Conservation (phyloP, 2,797 vertebrate species). For the Geotria australis region DNA sequence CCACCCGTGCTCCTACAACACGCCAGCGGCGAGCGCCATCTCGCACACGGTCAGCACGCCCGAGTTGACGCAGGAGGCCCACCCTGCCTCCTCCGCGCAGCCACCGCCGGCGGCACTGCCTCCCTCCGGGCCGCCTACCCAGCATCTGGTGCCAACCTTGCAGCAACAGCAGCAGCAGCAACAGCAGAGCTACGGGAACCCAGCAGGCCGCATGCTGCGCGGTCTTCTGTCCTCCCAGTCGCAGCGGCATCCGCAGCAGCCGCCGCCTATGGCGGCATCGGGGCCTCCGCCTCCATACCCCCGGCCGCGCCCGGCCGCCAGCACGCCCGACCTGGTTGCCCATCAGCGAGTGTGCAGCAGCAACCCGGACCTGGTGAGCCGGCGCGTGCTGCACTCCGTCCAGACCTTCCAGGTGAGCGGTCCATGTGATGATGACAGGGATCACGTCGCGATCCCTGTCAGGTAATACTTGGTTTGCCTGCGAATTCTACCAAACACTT, state of each 20-base stretch:
- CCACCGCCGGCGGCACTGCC: too few relatives aligned
- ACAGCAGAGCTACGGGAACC: slow-evolving; percentile 17
- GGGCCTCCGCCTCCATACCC: slow-evolving; percentile 59
- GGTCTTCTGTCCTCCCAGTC: slow-evolving; percentile 24
- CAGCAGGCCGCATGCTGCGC: slow-evolving; percentile 29
- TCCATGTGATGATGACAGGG: too few relatives aligned
- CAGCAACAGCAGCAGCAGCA: too few relatives aligned
- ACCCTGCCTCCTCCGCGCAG: too few relatives aligned
- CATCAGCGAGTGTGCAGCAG: slow-evolving; percentile 66
- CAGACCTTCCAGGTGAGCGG: slow-evolving; percentile 44
- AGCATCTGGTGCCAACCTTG: too few relatives aligned
- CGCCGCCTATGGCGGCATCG: slow-evolving; percentile 1
- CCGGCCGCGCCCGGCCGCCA: slow-evolving; percentile 57
- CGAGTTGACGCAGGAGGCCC: slow-evolving; percentile 20
- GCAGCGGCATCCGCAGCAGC: background rate
- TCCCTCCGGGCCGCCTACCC: too few relatives aligned
- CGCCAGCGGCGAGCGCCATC: slow-evolving; percentile 26
- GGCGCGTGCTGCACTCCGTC: slow-evolving; percentile 75
- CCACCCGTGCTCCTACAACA: slow-evolving; percentile 6
- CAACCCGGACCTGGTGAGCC: slow-evolving; percentile 62
- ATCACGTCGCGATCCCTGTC: too few relatives aligned
- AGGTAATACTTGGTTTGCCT: too few relatives aligned
- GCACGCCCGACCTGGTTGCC: slow-evolving; percentile 73
- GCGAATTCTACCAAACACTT: too few relatives aligned
- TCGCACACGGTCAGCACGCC: slow-evolving; percentile 88